Evolutionary conservation across 2,888 invertebrate genomes (phyloP), one percentile per base, ranked within the genome.

Genomic region (Melanophora roralis): DNA sequence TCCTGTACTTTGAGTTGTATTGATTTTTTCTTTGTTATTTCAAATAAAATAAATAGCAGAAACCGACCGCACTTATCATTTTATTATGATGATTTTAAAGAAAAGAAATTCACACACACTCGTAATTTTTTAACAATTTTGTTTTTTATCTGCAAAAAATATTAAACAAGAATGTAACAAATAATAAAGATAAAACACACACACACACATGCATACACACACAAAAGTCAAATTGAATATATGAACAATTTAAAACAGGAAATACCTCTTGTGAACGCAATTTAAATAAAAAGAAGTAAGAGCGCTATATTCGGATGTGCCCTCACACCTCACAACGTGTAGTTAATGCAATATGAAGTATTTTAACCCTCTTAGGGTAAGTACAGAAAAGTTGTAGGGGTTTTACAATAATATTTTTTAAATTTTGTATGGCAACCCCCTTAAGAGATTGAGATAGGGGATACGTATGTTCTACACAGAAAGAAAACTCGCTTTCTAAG

Each of bases 241-340:
- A 67, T 75, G 74, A 59, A 83, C 88, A 86, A 88, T 88, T 88
- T 86, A 85, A 87, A 88, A 87, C 88, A 88, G 87, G 87, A 88
- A 87, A 86, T 84, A 83, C 86, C 87, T 83, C 84, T 83, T 82
- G 80, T 67, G 79, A 82, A 82, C 79, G 81, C 83, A 82, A 81
- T 83, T 81, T 55, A 34, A 59, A 8, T 40, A 53, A 49, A 60
- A 78, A n/a, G n/a, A 67, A 49, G 36, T 34, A 60, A 32, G 38
- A 65, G n/a, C n/a, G n/a, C n/a, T n/a, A n/a, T n/a, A n/a, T n/a
- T n/a, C n/a, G n/a, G n/a, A 36, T 27, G n/a, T n/a, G n/a, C n/a
- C n/a, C n/a, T n/a, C n/a, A n/a, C n/a, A n/a, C n/a, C n/a, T n/a
- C n/a, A n/a, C n/a, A n/a, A n/a, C n/a, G n/a, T n/a, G n/a, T n/a